Evolutionary conservation across 1,140 invertebrate species (phyloP).

Genomic region (Phenacoccus solenopsis): DNA sequence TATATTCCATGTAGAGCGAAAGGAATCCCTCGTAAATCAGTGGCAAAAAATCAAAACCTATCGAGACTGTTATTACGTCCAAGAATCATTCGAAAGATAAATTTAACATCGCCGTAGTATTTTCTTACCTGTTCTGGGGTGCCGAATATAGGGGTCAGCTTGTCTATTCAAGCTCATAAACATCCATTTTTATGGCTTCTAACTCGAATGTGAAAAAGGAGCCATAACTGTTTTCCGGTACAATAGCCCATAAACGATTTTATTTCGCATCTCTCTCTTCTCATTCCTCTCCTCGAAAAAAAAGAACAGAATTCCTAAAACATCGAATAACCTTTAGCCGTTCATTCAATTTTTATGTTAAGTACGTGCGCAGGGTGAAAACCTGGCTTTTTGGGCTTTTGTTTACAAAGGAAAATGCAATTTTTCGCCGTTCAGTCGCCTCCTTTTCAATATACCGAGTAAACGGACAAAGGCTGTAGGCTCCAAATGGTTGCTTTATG

Average conservation of each 20-base stretch:
- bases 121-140: neutral
- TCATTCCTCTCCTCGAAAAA: too few relatives aligned
- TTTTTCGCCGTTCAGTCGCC: neutral
- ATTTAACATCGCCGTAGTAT: neutral
- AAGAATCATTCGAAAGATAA: neutral
- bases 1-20: too few relatives aligned
- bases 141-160: neutral
- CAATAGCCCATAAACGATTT: slow-evolving; percentile 1
- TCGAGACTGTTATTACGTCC: neutral
- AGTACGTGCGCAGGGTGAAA: neutral
- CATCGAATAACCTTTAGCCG: neutral
- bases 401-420: neutral
- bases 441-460: neutral
- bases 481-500: neutral
- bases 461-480: neutral
- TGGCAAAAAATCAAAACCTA: too few relatives aligned
- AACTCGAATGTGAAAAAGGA: neutral
- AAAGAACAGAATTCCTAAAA: neutral
- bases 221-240: neutral
- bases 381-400: neutral
- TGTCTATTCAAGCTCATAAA: neutral
- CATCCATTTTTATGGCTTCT: slow-evolving; percentile 1
- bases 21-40: too few relatives aligned
- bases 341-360: slow-evolving; percentile 3
- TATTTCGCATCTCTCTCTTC: neutral